Conservation (phyloP, 2,113 vertebrate genomes). For the Tamias sibiricus region DNA sequence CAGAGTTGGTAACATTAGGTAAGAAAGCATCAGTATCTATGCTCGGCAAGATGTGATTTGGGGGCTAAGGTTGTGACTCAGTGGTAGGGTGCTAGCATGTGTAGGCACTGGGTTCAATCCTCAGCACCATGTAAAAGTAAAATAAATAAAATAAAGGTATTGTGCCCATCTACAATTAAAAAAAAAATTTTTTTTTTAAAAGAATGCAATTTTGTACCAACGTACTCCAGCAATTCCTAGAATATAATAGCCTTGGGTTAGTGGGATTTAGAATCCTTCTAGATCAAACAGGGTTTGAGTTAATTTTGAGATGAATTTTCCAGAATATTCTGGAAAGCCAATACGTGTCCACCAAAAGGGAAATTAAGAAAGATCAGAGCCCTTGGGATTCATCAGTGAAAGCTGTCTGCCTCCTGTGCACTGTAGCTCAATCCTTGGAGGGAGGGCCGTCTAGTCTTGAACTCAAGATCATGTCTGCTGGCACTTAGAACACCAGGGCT, state of each 20-base stretch:
- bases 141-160: too few species aligned
- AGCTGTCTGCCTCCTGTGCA: rapidly evolving
- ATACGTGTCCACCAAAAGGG: neutral
- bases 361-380: neutral
- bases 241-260: rapidly evolving
- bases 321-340: neutral
- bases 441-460: rapidly evolving
- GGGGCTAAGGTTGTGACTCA: too few species aligned
- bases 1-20: too few species aligned
- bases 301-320: neutral
- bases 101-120: too few species aligned
- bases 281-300: rapidly evolving
- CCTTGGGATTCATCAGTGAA: too few species aligned
- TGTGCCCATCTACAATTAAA: too few species aligned
- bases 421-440: rapidly evolving
- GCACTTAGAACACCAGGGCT: neutral
- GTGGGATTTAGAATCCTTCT: neutral
- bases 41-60: too few species aligned
- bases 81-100: rapidly evolving
- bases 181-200: too few species aligned
- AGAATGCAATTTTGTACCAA: neutral
- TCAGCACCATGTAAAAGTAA: too few species aligned
- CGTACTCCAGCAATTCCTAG: rapidly evolving
- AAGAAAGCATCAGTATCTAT: neutral
- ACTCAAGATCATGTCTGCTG: rapidly evolving